Evolutionary conservation across 2,113 vertebrate genomes (phyloP), one percentile per base, ranked within the genome.

Genomic region (Hassar affinis): DNA sequence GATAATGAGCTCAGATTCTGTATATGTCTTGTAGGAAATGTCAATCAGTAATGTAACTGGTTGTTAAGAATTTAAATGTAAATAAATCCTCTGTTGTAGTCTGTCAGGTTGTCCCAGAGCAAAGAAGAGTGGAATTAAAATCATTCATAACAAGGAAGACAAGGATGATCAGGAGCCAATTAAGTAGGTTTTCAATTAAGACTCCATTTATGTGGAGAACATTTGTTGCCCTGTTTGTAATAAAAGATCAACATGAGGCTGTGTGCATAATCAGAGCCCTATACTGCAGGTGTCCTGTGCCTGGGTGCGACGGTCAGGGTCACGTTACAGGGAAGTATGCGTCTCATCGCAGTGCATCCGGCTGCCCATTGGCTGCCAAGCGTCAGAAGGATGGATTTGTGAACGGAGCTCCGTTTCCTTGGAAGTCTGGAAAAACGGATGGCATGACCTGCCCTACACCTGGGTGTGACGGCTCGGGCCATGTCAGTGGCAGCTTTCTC

Each of bases 111-210:
- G 98, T 94, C 98, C 98, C 0, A 93, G 98, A 90, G 98, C 98
- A 80, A 98, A 98, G 92, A 99, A 98, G 91, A 99, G 97, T 66
- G 97, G 98, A 84, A 98, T 99, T 91, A 96, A 98, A 94, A 97
- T 99, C 93, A 96, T 97, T 83, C 97, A 99, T 94, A 99, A 97
- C 91, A 99, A 99, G 90, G 97, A 99, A 90, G 97, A 99, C 92
- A 99, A 99, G 89, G 98, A 99, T 84, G 98, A 99, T 91, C 98
- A 99, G 92, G 98, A 99, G 84, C 97, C 97, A 25, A 99, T 99
- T 95, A 99, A 97, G 98, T 99, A 90, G n/a, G 9, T 68, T 69
- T 71, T 77, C 10, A 71, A 33, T 59, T 20, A 72, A 18, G n/a
- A 45, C 4, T 11, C 12, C 35, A 30, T 42, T 9, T 49, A 79